Conservation (phyloP, 2,888 invertebrate species). For the Oscheius sp. region DNA sequence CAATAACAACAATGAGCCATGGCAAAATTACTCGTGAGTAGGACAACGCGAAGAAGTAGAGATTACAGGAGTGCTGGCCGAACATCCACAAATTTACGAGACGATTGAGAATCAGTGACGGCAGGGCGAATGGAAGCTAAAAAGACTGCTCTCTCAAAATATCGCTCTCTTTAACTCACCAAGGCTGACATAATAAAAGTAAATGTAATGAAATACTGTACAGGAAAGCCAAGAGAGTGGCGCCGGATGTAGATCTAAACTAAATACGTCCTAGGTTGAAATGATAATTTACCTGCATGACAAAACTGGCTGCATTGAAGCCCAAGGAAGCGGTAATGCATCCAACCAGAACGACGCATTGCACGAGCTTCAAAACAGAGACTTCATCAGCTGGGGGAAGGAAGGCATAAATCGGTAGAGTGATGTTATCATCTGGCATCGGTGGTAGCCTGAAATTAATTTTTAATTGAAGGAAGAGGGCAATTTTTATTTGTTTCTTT, state of each 20-base stretch:
- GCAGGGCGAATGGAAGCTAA: constrained; percentile 19
- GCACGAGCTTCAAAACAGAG: not conserved
- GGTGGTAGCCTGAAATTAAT: not conserved
- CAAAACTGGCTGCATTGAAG: constrained; percentile 5
- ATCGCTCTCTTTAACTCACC: not conserved
- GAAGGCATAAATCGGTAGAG: constrained; percentile 3
- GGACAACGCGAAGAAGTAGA: constrained; percentile 8
- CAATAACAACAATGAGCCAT: constrained; percentile 4
- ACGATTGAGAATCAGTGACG: constrained; percentile 12
- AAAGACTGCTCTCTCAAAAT: not conserved
- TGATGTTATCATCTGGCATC: not conserved
- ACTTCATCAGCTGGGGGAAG: constrained; percentile 15
- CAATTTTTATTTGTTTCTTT: not conserved
- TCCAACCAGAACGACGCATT: not conserved
- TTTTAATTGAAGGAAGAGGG: not conserved
- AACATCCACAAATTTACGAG: constrained; percentile 28
- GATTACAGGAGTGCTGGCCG: not conserved
- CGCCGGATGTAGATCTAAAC: constrained; percentile 2
- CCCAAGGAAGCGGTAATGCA: constrained; percentile 2
- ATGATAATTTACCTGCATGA: constrained; percentile 6
- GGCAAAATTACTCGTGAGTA: constrained; percentile 3
- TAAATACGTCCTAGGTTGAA: too few relatives aligned
- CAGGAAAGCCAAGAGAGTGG: not conserved
- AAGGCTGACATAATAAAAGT: not conserved
- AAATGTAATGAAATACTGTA: not conserved